Conservation (phyloP, 1,140 invertebrate genomes). For the Sipha flava region DNA sequence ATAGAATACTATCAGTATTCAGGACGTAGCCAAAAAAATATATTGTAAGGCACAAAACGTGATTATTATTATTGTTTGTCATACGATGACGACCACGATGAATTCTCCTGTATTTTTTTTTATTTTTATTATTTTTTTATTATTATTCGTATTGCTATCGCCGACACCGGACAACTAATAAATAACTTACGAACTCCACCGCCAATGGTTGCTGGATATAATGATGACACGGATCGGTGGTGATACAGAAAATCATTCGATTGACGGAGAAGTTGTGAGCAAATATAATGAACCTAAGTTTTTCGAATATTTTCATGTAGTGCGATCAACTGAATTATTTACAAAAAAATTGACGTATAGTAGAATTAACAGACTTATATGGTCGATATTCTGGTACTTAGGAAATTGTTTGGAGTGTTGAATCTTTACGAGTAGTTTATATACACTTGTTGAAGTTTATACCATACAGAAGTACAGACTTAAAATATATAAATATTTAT, state of each 20-base stretch:
- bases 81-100: background rate
- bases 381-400: no score
- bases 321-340: no score
- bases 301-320: background rate
- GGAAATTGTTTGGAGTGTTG: no score
- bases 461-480: background rate
- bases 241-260: background rate
- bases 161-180: background rate
- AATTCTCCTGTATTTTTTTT: background rate
- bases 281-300: background rate
- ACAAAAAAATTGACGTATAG: no score
- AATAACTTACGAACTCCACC: background rate
- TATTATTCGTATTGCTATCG: background rate
- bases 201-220: background rate
- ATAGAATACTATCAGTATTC: background rate
- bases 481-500: background rate
- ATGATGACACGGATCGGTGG: background rate
- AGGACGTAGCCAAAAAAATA: slow-evolving; percentile 6
- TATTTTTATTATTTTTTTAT: slow-evolving; percentile 5
- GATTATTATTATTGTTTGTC: slow-evolving; percentile 7
- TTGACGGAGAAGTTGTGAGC: background rate
- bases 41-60: slow-evolving; percentile 14
- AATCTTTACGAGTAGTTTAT: no score
- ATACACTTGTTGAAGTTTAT: no score
- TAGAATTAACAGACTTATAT: no score